phyloP scores from a whole-genome alignment of 2,888 invertebrate species.

The Lathronympha strigana region DNA sequence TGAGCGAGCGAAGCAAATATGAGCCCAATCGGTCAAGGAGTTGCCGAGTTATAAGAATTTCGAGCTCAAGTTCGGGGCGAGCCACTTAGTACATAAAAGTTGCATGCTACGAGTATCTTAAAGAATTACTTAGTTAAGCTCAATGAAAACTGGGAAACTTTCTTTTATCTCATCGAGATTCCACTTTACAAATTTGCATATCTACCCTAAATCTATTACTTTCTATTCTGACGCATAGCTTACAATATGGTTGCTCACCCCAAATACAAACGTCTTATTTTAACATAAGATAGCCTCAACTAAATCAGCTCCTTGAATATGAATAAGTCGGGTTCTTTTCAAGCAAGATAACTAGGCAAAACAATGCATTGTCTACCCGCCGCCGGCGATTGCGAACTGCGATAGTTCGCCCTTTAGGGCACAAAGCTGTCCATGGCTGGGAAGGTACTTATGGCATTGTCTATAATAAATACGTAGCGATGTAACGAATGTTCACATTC shows the following conservation, averaged over 20 bases:
- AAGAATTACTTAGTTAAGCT: no score
- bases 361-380: slow-evolving; percentile 39
- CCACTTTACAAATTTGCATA: not conserved
- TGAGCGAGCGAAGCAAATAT: no score
- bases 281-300: slow-evolving; percentile 5
- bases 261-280: not conserved
- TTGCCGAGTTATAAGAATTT: no score
- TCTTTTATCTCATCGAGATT: no score
- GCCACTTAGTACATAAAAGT: no score
- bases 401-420: slow-evolving; percentile 24
- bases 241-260: not conserved
- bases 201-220: not conserved
- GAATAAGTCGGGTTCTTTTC: slow-evolving; percentile 10
- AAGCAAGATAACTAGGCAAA: slow-evolving; percentile 21
- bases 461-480: slow-evolving; percentile 10
- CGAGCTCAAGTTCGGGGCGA: no score
- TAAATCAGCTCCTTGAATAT: slow-evolving; percentile 22
- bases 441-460: slow-evolving; percentile 9
- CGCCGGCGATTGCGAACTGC: slow-evolving; percentile 20
- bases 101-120: no score
- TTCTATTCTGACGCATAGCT: not conserved
- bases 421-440: not conserved
- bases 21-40: no score
- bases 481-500: no score
- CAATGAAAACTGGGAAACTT: no score